Conservation (phyloP, 2,113 vertebrate species). For the Phalacrocorax carbo region DNA sequence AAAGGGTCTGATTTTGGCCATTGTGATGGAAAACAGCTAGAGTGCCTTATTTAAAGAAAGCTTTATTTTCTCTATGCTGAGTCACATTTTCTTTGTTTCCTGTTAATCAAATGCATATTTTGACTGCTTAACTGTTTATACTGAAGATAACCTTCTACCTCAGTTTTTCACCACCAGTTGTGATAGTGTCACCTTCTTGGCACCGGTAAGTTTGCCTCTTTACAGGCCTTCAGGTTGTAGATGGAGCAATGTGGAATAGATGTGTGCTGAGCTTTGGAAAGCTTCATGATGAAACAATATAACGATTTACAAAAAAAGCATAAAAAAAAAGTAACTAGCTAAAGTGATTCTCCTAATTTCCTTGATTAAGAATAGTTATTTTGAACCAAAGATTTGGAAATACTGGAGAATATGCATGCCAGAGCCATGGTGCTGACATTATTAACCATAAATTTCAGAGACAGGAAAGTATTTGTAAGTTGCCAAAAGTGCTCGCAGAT, state of each 20-base stretch:
- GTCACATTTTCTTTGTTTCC: slow-evolving; percentile 53
- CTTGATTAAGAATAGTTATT: neutral
- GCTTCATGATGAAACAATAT: neutral
- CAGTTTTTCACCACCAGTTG: neutral
- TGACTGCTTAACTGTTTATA: neutral
- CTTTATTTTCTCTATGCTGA: neutral
- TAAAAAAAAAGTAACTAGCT: neutral
- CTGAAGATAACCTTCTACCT: neutral
- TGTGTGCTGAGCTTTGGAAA: neutral
- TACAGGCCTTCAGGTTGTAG: neutral
- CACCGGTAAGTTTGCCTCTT: neutral
- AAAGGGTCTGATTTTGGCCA: neutral
- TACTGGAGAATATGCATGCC: neutral
- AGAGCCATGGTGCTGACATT: slow-evolving; percentile 32
- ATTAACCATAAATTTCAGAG: slow-evolving; percentile 52
- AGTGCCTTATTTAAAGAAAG: neutral
- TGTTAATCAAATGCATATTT: slow-evolving; percentile 25
- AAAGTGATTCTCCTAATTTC: neutral
- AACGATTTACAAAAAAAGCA: neutral
- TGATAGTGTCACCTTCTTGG: neutral
- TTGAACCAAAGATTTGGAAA: neutral
- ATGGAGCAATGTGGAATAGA: neutral
- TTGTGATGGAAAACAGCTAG: neutral
- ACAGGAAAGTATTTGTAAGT: slow-evolving; percentile 64
- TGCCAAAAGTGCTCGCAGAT: slow-evolving; percentile 55